Evolutionary conservation across 2,797 vertebrate genomes (phyloP), one percentile per base, ranked within the genome.

Genomic region (Schizothorax lantsangensis): DNA sequence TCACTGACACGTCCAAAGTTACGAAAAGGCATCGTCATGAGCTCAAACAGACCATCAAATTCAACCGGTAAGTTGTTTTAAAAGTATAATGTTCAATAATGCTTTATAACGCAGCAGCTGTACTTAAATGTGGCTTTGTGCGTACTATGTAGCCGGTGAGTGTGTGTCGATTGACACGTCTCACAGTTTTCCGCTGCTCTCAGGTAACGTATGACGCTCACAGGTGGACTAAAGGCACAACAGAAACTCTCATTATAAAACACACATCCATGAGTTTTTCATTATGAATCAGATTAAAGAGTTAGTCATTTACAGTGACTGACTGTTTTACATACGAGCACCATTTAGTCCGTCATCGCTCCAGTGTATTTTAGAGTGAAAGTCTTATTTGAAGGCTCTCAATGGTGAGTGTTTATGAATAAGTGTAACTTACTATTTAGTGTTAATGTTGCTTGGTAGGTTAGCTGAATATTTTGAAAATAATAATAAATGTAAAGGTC

Each of bases 51-150:
- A 85, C n/a, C 79, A n/a, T 30, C 12, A 11, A 68, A 91, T 40
- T 73, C 92, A 17, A 5, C 85, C 77, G 93, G 95, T 96, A 54
- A 93, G 91, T 19, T 14, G 2, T 71, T 11, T 82, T 12, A 78
- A 38, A 43, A 8, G n/a, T 77, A 9, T 23, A 5, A 4, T 7
- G 4, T 36, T 45, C 0, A 68, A 23, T n/a, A 49, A 15, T 26
- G 8, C 0, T 66, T 77, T 43, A 59, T 38, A n/a, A 54, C 33
- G 36, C 2, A 12, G 49, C 12, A 43, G 26, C 47, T 15, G 40
- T 79, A 52, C 15, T 68, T 77, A 7, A 7, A 26, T 11, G 4
- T 40, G 21, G 21, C 21, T 49, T 47, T 66, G 59, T 66, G 15
- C 23, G 45, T 23, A 19, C 38, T 79, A 45, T 62, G 7, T 43